Evolutionary conservation across 2,888 invertebrate species (phyloP).

Genomic region (Campaea margaritaria): DNA sequence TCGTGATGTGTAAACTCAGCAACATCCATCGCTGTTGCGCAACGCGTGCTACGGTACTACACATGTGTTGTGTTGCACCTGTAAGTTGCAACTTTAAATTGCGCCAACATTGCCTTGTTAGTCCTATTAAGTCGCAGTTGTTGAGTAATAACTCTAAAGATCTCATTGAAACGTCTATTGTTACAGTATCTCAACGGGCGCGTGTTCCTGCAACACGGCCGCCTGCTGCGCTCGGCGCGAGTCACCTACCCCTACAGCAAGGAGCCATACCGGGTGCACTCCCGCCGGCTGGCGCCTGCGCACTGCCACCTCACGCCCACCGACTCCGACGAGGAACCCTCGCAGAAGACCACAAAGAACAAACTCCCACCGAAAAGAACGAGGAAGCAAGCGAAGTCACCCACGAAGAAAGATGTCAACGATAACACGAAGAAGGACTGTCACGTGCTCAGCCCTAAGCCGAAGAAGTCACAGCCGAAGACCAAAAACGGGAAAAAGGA

Average conservation of each 20-base stretch:
- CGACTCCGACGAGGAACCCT: slow-evolving; percentile 70
- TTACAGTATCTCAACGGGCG: slow-evolving; percentile 91
- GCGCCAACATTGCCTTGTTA: no score
- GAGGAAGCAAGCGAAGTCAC: slow-evolving; percentile 75
- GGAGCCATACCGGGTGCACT: slow-evolving; percentile 76
- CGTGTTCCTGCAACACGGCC: slow-evolving; percentile 89
- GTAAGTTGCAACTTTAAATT: no score
- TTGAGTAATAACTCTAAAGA: no score
- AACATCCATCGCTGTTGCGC: no score
- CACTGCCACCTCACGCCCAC: slow-evolving; percentile 65
- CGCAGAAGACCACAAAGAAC: slow-evolving; percentile 30
- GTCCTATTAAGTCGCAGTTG: no score
- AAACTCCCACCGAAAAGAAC: slow-evolving; percentile 68
- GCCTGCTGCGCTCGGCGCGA: slow-evolving; percentile 88
- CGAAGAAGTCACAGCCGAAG: slow-evolving; percentile 54
- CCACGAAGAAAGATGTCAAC: slow-evolving; percentile 76
- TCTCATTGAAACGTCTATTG: slow-evolving; percentile 26
- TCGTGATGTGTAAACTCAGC: no score
- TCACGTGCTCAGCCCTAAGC: slow-evolving; percentile 61
- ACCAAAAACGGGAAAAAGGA: slow-evolving; percentile 56
- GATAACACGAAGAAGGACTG: slow-evolving; percentile 74
- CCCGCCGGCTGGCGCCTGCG: slow-evolving; percentile 67
- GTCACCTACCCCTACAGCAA: slow-evolving; percentile 83
- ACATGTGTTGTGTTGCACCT: no score
- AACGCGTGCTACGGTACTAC: no score